phyloP scores from a whole-genome alignment of 2,797 vertebrate genomes.

The Betta splendens region DNA sequence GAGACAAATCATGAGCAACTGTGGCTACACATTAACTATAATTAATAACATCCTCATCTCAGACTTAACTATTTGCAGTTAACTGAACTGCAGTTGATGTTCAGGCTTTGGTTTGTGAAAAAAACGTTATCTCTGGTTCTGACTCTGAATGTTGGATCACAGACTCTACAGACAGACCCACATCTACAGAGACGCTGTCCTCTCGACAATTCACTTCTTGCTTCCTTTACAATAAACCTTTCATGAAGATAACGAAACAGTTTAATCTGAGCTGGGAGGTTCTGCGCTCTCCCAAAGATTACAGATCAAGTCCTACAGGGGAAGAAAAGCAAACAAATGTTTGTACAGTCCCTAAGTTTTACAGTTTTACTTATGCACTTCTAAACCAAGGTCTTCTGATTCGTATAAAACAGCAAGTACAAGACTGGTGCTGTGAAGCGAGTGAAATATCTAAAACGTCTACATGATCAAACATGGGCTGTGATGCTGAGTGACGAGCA shows the following conservation, averaged over 20 bases:
- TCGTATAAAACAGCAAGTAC: conserved; percentile 8
- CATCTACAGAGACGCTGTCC: background rate
- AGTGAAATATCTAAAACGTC: conserved; percentile 3
- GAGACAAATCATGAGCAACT: no score
- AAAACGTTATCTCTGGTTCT: background rate
- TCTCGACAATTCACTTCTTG: background rate
- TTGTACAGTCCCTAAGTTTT: conserved; percentile 10
- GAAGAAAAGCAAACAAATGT: background rate
- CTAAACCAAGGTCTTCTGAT: conserved; percentile 11
- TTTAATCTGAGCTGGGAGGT: no score
- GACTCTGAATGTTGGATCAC: no score
- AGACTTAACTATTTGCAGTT: background rate
- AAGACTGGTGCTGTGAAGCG: conserved; percentile 12
- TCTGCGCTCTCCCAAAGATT: no score
- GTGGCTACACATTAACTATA: no score
- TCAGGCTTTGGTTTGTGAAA: background rate
- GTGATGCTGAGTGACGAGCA: conserved; percentile 8
- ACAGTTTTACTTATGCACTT: background rate
- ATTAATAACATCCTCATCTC: no score
- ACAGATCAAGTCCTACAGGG: no score
- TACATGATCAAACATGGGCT: conserved; percentile 4
- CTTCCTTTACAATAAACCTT: background rate
- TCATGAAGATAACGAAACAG: background rate
- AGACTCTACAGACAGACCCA: no score
- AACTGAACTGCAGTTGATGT: background rate